Percentiles rank a stretch among this genome's conserved stretches.
phyloP scores from a whole-genome alignment of 2,113 vertebrate genomes.

The Lanius collurio region DNA sequence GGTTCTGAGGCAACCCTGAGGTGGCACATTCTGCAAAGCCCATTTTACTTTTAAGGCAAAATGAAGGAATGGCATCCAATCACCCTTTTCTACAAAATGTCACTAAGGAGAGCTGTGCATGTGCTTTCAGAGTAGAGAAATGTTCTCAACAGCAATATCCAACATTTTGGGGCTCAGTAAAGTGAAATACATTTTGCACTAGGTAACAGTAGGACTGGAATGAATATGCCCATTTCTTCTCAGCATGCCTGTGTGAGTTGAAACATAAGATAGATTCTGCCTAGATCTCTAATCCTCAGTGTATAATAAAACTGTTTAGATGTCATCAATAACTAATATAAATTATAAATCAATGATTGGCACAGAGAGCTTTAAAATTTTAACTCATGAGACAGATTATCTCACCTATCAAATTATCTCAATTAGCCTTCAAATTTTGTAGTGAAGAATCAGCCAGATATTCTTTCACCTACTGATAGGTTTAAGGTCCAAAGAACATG shows the following conservation, averaged over 20 bases:
- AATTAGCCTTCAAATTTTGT: neutral
- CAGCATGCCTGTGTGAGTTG: neutral
- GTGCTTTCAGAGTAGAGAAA: neutral
- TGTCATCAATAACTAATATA: neutral
- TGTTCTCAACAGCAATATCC: neutral
- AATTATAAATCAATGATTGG: neutral
- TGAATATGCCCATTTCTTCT: neutral
- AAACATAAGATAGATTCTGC: neutral
- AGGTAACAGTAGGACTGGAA: neutral
- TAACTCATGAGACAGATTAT: neutral
- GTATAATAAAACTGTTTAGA: neutral
- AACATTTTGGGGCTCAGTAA: neutral
- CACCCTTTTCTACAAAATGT: neutral
- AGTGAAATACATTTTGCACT: neutral
- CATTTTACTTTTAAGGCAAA: neutral
- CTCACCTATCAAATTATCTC: neutral
- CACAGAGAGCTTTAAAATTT: neutral
- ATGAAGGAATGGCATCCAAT: neutral
- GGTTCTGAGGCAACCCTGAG: neutral
- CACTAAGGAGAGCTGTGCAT: neutral
- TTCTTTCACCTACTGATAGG: neutral
- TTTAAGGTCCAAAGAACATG: neutral
- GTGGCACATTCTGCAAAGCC: neutral
- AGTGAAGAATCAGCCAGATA: neutral
- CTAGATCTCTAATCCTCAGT: neutral